Evolutionary conservation across 2,888 invertebrate genomes (phyloP), one percentile per base, ranked within the genome.

Genomic region (Choreutis nemorana): DNA sequence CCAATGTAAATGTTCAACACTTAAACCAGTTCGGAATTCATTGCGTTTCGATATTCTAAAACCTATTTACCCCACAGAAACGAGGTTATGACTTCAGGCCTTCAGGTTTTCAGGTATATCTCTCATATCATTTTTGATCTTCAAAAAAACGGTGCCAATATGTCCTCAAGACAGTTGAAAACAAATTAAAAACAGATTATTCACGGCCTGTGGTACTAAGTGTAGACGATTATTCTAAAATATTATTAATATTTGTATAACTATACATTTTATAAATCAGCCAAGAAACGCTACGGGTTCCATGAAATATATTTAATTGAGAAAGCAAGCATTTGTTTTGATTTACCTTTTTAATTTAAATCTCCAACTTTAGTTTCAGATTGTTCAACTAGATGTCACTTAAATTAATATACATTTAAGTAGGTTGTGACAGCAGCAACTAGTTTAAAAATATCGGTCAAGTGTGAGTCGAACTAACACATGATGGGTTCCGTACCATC

Each of bases 261-360:
- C n/a, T n/a, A n/a, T 65, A 67, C 59, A 66, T 65, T 70, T 67
- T 72, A 64, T 64, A 68, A 65, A 64, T 56, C 70, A 68, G 65
- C 71, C 71, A 71, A 73, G 73, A 78, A 77, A 77, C 75, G 75
- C 78, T 78, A 78, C 77, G 78, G 77, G 77, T 78, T 75, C 71
- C 60, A 65, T 61, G 65, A 75, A 77, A 73, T 75, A 78, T 75
- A 77, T 65, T 64, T 65, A 65, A 71, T 66, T 57, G 66, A 50
- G 72, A 72, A 72, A 64, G 15, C 55, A 49, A 47, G 29, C 28
- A 18, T 29, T 37, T 55, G 33, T 43, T 57, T 61, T 62, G 36
- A 41, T 43, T 49, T 34, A 23, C 15, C 9, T 15, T 7, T 12
- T 15, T 21, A 4, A 21, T 18, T 18, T 18, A 18, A 6, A 18